Base-by-base conservation (phyloP, 2,888 invertebrate genomes). In the Dasysyrphus albostriatus region DNA sequence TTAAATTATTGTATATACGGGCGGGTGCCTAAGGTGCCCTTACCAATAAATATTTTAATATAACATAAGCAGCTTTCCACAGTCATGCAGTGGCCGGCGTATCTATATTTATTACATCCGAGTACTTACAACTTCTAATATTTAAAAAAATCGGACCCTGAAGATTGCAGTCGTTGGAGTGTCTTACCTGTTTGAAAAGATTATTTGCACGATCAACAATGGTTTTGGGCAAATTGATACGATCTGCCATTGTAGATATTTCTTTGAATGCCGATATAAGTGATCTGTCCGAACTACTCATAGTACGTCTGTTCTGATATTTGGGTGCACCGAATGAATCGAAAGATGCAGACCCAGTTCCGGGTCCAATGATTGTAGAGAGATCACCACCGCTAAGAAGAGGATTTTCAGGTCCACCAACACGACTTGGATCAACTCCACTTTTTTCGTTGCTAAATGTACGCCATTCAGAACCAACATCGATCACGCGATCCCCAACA, bases 401-500 rank as follows among this genome's bases (percentile, higher is more conserved):
- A 0, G 98, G 98, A 93, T 99, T 99, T 94, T 99, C 99, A 0
- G 99, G 98, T 0, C 99, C 99, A 94, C 99, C 99, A 88, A 99
- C 99, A 96, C 99, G 98, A 93, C 98, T 98, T 5, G 99, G 99
- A 93, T 99, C 99, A 0, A 97, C 98, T 9, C 98, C 97, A 73
- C 96, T 96, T 91, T 98, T 99, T 92, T 99, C 99, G 92, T 99
- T 99, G 91, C 98, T 98, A 93, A 99, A 99, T 82, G 99, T 99
- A 92, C 99, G 95, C 99, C 99, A 99, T 93, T 99, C 99, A 5
- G 99, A 99, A 44, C 99, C 99, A n/a, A 99, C 99, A 93, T 99
- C 99, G 88, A 99, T 98, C 1, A 99, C 98, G 91, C 99, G 98
- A 93, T 99, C 99, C 14, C 99, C 99, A 32, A 99, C 99, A 67